Base-by-base conservation (phyloP, 2,113 vertebrate species). In the Axis porcinus region DNA sequence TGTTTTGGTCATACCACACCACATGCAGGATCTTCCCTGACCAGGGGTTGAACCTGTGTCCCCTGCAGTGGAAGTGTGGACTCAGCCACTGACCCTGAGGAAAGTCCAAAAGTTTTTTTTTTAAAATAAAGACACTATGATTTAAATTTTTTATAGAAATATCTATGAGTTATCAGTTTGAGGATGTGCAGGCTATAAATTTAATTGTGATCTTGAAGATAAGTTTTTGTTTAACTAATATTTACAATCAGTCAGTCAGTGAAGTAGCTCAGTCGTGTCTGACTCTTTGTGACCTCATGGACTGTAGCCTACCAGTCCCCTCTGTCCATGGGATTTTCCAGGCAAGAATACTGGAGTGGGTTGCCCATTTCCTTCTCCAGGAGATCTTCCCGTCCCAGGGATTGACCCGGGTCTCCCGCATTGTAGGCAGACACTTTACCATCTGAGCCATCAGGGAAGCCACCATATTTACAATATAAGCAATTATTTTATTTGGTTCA, bases 161-260 rank as follows among this genome's bases (percentile, higher is more conserved):
- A n/a, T 67, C 28, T 60, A 7, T 52, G 70, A 21, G 47, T 57
- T 90, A 87, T 58, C 74, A 78, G 82, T 91, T 76, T 95, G 17
- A 86, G 8, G 79, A 52, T 47, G 60, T 84, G 2, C 5, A 9
- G 43, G 36, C 67, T 91, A 84, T 47, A 90, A 70, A 89, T 86
- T 47, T 81, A 91, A 91, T 62, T 81, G 52, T 6, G 58, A 8
- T 70, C 64, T 47, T 58, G 17, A 33, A 79, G 33, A 28, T 86
- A 97, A 94, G 27, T 43, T 89, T 70, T 87, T 91, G n/a, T 74
- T 91, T 89, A 95, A 95, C 84, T 83, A 60, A 33, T 87, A 91
- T 86, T 94, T 90, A 60, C n/a, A 84, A n/a, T 78, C 47, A 50
- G 47, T 50, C 47, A 50, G 47, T 50, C 47, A 50, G 47, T 50